Evolutionary conservation across 2,888 invertebrate species (phyloP).

Genomic region (Nineta flava): DNA sequence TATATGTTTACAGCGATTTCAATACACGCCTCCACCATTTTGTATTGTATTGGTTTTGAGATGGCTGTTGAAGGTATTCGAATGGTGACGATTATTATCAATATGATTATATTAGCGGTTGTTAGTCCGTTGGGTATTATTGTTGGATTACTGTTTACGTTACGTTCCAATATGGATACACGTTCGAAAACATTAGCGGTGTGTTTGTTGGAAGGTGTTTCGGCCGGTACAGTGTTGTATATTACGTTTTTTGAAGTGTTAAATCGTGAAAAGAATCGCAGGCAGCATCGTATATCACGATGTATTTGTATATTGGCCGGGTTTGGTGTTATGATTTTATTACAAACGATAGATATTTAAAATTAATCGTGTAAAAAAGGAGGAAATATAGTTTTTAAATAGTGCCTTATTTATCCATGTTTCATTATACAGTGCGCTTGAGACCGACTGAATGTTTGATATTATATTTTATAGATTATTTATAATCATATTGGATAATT

Average conservation of each 20-base stretch:
- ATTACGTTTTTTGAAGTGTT: slow-evolving; percentile 35
- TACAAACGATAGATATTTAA: slow-evolving; percentile 12
- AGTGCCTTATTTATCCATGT: too few relatives aligned
- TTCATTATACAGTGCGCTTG: too few relatives aligned
- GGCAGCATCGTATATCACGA: slow-evolving; percentile 22
- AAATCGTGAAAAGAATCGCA: slow-evolving; percentile 27
- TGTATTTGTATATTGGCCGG: slow-evolving; percentile 25
- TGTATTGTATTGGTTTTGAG: slow-evolving; percentile 36
- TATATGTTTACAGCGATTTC: slow-evolving; percentile 33
- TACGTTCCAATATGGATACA: slow-evolving; percentile 22
- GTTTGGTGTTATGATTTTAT: slow-evolving; percentile 24
- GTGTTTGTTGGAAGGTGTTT: slow-evolving; percentile 29
- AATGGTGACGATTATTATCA: slow-evolving; percentile 23
- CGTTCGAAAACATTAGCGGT: slow-evolving; percentile 26
- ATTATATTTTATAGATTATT: too few relatives aligned
- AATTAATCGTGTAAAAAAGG: neutral
- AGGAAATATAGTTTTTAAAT: too few relatives aligned
- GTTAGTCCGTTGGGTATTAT: slow-evolving; percentile 34
- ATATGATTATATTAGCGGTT: slow-evolving; percentile 29
- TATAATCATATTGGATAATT: too few relatives aligned
- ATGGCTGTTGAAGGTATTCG: slow-evolving; percentile 29
- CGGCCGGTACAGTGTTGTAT: slow-evolving; percentile 33
- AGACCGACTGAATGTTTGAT: too few relatives aligned
- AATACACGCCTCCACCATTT: slow-evolving; percentile 34
- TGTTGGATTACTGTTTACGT: slow-evolving; percentile 28